Conservation (phyloP, 2,797 vertebrate species). For the Chelon auratus region DNA sequence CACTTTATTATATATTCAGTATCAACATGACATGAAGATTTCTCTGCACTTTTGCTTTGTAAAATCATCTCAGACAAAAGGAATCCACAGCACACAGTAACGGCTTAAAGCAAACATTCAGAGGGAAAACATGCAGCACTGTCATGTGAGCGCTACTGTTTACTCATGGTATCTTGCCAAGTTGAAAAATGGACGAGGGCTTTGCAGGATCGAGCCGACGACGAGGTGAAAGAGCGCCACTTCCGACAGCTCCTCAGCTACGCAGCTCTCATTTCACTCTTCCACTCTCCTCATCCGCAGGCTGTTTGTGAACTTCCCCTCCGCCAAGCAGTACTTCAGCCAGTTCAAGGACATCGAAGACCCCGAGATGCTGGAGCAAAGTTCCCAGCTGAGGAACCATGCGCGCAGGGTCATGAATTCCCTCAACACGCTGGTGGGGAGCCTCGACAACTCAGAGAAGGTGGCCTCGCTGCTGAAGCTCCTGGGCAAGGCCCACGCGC, state of each 20-base stretch:
- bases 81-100: conserved; percentile 7
- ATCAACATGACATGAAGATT: not conserved
- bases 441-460: conserved; percentile 89
- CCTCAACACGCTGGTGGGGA: conserved; percentile 93
- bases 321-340: conserved; percentile 94
- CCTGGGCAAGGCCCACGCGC: conserved; percentile 91
- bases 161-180: conserved; percentile 59
- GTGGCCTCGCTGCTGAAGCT: conserved; percentile 86
- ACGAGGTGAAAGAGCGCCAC: conserved; percentile 28
- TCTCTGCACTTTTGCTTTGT: not conserved
- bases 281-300: conserved; percentile 72
- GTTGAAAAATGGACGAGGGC: conserved; percentile 26
- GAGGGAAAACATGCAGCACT: conserved; percentile 46
- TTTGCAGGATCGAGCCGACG: conserved; percentile 38
- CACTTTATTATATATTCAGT: not conserved
- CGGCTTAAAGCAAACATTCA: conserved; percentile 48
- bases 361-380: conserved; percentile 89
- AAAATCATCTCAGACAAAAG: not conserved
- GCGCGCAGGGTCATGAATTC: conserved; percentile 90
- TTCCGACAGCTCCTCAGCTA: conserved; percentile 29
- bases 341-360: conserved; percentile 93
- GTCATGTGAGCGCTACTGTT: conserved; percentile 47
- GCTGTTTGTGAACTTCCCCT: conserved; percentile 94
- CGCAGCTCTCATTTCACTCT: conserved; percentile 31
- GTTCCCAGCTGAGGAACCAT: conserved; percentile 90